These are phyloP conservation scores for Carapus acus DNA, from an alignment of 2,797 vertebrate genomes.

Conservation along the genomic window DNA sequence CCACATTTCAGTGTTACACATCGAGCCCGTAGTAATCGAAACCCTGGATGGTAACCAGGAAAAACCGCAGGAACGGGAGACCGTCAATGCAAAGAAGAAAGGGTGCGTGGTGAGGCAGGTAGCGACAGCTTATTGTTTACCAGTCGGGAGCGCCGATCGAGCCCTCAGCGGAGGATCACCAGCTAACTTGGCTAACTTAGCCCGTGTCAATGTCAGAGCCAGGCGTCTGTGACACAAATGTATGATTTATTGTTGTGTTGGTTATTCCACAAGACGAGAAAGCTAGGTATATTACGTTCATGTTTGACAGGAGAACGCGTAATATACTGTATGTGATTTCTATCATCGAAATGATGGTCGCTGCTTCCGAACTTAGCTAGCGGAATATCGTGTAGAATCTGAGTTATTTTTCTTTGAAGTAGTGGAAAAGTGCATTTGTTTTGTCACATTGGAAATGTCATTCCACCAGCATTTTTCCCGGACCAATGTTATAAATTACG, in stretches of 20 bases:
- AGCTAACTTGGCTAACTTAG: conserved; percentile 49
- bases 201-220: conserved; percentile 26
- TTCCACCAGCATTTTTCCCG: background rate
- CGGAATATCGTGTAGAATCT: background rate
- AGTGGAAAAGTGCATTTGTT: no score
- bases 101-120: conserved; percentile 48
- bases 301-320: no score
- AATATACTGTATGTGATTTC: no score
- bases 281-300: no score
- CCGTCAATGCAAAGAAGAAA: conserved; percentile 53
- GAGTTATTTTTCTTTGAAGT: background rate
- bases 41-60: conserved; percentile 38
- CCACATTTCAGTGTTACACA: conserved; percentile 10
- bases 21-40: background rate
- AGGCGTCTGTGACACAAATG: background rate
- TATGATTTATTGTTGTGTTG: no score
- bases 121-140: conserved; percentile 9
- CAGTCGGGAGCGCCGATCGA: conserved; percentile 2
- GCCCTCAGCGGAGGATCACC: conserved; percentile 26
- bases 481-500: conserved; percentile 37
- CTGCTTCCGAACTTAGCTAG: background rate
- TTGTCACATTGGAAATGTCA: no score
- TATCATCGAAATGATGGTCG: no score
- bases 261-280: no score
- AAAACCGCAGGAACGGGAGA: conserved; percentile 23